Evolutionary conservation across 2,888 invertebrate species (phyloP).

Genomic region (Anorthoa munda): DNA sequence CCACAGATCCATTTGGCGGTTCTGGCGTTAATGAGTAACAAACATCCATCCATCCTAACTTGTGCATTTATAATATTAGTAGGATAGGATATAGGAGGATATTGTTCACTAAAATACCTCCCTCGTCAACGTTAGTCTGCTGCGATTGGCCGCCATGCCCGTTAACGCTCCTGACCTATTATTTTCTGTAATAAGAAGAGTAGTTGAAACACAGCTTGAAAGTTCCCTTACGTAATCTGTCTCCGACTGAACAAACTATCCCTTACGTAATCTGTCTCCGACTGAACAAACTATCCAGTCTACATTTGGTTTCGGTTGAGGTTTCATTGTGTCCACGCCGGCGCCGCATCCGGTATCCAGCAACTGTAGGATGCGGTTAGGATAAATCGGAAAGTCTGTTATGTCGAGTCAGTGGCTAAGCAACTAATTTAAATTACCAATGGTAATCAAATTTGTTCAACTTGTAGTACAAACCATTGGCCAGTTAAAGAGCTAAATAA

Average conservation of each 20-base stretch:
- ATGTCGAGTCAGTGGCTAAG: not conserved
- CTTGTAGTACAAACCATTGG: not conserved
- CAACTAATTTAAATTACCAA: not conserved
- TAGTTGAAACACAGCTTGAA: too few relatives aligned
- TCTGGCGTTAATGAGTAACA: too few relatives aligned
- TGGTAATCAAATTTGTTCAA: not conserved
- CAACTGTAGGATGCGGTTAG: conserved; percentile 29
- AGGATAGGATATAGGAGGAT: too few relatives aligned
- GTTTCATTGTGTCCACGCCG: conserved; percentile 19
- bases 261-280: not conserved
- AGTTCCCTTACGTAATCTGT: not conserved
- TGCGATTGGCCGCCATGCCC: not conserved
- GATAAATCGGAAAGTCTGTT: conserved; percentile 14
- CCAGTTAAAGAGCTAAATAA: not conserved
- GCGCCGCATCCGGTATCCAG: conserved; percentile 32
- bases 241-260: not conserved
- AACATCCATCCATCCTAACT: too few relatives aligned
- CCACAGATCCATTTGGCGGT: too few relatives aligned
- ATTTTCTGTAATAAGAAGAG: not conserved
- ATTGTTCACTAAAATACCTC: not conserved
- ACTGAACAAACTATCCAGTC: not conserved
- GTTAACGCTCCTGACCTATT: not conserved
- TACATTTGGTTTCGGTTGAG: conserved; percentile 8
- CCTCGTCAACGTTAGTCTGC: not conserved
- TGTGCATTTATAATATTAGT: too few relatives aligned